Percentiles rank a stretch among this genome's conserved stretches.
phyloP scores from a whole-genome alignment of 2,888 invertebrate species.

The Tethea ocularis region DNA sequence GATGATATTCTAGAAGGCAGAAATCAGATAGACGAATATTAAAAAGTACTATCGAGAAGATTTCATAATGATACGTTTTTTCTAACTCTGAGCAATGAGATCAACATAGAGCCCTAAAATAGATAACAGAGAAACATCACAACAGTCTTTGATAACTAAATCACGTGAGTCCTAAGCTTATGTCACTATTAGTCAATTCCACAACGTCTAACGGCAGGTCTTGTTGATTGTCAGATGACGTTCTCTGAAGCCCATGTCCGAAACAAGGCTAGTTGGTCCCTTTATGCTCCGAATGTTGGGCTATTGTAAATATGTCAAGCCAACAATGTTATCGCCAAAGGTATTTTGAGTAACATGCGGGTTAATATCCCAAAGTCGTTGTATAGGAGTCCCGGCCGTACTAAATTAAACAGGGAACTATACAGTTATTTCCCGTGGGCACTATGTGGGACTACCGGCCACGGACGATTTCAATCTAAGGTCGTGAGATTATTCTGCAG shows the following conservation, averaged over 20 bases:
- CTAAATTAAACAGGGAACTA: conserved; percentile 68
- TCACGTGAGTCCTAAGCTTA: neutral
- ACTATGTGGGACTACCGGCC: conserved; percentile 25
- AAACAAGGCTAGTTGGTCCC: neutral
- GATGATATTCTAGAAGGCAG: too few relatives aligned
- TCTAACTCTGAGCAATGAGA: neutral
- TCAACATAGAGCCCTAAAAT: neutral
- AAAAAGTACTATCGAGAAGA: too few relatives aligned
- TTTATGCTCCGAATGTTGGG: neutral
- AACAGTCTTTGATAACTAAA: neutral
- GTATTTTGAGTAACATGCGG: conserved; percentile 30
- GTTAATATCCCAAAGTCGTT: conserved; percentile 39
- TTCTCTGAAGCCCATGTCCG: neutral
- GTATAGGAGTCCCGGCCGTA: conserved; percentile 29
- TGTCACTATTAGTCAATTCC: neutral
- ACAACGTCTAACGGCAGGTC: neutral
- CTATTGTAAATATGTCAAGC: conserved; percentile 4
- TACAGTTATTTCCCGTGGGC: conserved; percentile 64
- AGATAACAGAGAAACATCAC: neutral
- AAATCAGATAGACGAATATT: too few relatives aligned
- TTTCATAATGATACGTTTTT: too few relatives aligned
- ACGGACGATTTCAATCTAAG: conserved; percentile 38
- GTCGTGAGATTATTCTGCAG: conserved; percentile 32
- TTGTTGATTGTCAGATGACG: neutral
- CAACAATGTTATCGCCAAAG: conserved; percentile 8